Evolutionary conservation across 2,797 vertebrate genomes (phyloP), one percentile per base, ranked within the genome.

Genomic region (Hydrocynus forskahlii): DNA sequence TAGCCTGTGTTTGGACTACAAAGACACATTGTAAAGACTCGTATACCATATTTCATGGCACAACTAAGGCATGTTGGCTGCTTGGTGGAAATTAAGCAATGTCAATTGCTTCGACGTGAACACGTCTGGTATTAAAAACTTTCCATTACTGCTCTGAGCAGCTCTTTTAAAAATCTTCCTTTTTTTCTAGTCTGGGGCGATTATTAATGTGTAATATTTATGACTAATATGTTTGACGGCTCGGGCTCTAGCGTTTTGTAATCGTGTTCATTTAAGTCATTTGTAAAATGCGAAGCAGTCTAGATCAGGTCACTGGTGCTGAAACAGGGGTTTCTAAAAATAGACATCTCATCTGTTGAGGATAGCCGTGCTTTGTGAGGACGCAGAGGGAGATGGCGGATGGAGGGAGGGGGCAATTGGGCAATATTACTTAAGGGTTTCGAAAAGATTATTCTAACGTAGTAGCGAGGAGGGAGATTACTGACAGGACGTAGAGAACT

Each of bases 401-500:
- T 29, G 29, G 29, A 29, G 75, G 59, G 8, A 40, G 78, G 60
- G 64, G 48, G n/a, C 29, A 60, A 68, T 76, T 48, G 73, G 71
- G 75, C 84, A 87, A 90, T 86, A 87, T 93, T 89, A 92, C 85
- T 85, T 88, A 90, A 91, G 87, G 87, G 78, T 91, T 88, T 90
- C 78, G 70, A 76, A 60, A 57, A 64, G 76, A 88, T 87, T 88
- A 86, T 88, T 54, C 35, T 74, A 59, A 84, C 81, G 72, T 23
- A 52, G 83, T 87, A 83, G 82, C 75, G 81, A 74, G 14, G 67
- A 35, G 38, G 48, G 78, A 84, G 86, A 86, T 90, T 86, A 87
- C 82, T 86, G 69, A 68, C 38, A 54, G 17, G n/a, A 45, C 9
- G 25, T 21, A 59, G 50, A n/a, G 60, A 79, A 4, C 57, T 38